Base-by-base conservation (phyloP, 1,140 invertebrate genomes). In the Protaetia brevitarsis region DNA sequence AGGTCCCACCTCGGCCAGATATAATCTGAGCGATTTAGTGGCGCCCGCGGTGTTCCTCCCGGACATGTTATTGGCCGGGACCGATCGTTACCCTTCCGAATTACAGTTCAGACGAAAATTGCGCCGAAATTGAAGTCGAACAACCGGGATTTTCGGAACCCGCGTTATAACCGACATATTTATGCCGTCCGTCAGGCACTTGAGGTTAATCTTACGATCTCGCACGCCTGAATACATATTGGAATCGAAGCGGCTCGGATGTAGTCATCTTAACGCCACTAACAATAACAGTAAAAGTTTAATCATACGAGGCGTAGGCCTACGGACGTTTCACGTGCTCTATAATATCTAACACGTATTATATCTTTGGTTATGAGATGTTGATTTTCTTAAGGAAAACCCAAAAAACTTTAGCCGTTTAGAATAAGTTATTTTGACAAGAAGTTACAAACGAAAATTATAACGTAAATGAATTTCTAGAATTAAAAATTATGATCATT, bases 281-380 rank as follows among this genome's bases (percentile, higher is more conserved):
- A 51, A 51, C 41, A 51, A 51, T 51, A 51, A 51, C 41, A 51
- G 41, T 51, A 51, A 51, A 51, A 51, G 41, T 51, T 51, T 51
- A 51, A 51, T 51, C 41, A 51, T 51, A 51, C 41, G 41, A n/a
- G n/a, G n/a, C n/a, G n/a, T n/a, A n/a, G n/a, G n/a, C n/a, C n/a
- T n/a, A n/a, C n/a, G n/a, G n/a, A n/a, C n/a, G n/a, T n/a, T n/a
- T n/a, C n/a, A n/a, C n/a, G n/a, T n/a, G n/a, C n/a, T n/a, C n/a
- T n/a, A n/a, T n/a, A n/a, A n/a, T n/a, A n/a, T n/a, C n/a, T n/a
- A n/a, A n/a, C n/a, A n/a, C n/a, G n/a, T n/a, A n/a, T n/a, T n/a
- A n/a, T n/a, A n/a, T n/a, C n/a, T n/a, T n/a, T n/a, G n/a, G n/a
- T n/a, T n/a, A n/a, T n/a, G n/a, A n/a, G n/a, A n/a, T n/a, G n/a